Conservation (phyloP, 64 coral and sea anemone genomes). For the Porites australiensis region DNA sequence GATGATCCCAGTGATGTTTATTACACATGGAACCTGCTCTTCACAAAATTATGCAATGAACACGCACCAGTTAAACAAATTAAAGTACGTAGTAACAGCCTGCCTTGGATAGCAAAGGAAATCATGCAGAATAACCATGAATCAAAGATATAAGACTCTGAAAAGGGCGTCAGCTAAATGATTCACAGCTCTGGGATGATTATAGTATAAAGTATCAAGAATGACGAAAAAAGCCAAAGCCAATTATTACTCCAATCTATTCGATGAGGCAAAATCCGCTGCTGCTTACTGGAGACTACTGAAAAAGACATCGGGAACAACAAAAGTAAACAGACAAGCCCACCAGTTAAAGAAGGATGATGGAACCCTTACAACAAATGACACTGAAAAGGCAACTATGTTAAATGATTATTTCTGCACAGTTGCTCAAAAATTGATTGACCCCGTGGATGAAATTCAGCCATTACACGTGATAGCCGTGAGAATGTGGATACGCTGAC, state of each 20-base stretch:
- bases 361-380: too few species aligned
- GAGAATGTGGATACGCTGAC: too few species aligned
- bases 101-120: conserved; percentile 1
- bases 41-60: conserved; percentile 5
- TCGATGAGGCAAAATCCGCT: conserved; percentile 11
- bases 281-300: conserved; percentile 21
- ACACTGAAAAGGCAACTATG: too few species aligned
- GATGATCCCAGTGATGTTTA: background rate
- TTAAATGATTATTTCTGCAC: too few species aligned
- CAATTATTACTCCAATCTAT: background rate
- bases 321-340: too few species aligned
- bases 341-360: too few species aligned
- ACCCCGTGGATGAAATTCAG: background rate
- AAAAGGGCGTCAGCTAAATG: background rate
- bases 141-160: conserved; percentile 7
- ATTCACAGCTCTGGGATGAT: background rate
- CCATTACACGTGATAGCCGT: background rate
- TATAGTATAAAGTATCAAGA: conserved; percentile 17
- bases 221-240: too few species aligned
- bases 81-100: too few species aligned
- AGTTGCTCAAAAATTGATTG: conserved; percentile 9
- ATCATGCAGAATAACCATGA: background rate
- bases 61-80: too few species aligned
- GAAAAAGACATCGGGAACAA: too few species aligned
- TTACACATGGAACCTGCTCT: conserved; percentile 10